Evolutionary conservation across 23 tunicate genomes (phyloP).

Genomic region (Ascidia mentula): DNA sequence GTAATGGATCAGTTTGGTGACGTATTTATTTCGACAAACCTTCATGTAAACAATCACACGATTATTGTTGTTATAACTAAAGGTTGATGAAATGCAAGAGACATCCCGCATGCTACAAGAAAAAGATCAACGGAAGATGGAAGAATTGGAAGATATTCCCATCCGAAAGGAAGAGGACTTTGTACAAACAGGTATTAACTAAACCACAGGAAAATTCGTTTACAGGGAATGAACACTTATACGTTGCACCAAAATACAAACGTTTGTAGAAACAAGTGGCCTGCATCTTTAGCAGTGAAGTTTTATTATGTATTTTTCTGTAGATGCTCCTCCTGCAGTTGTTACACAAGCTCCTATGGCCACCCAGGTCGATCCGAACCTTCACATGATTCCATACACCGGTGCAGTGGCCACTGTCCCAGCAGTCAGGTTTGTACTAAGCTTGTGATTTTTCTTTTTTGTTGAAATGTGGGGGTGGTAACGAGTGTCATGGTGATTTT

Average conservation of each 20-base stretch:
- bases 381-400: conserved; percentile 21
- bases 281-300: too few relatives aligned
- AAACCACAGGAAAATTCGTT: too few relatives aligned
- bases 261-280: too few relatives aligned
- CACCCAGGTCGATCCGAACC: conserved; percentile 13
- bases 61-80: too few relatives aligned
- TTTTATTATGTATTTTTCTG: background rate
- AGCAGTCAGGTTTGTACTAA: conserved; percentile 39
- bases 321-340: background rate
- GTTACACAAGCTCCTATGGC: conserved; percentile 9
- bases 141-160: background rate
- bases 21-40: too few relatives aligned
- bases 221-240: too few relatives aligned
- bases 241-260: too few relatives aligned
- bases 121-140: conserved; percentile 4
- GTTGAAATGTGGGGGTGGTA: too few relatives aligned
- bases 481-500: background rate
- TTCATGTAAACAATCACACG: too few relatives aligned
- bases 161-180: background rate
- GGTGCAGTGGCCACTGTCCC: conserved; percentile 32
- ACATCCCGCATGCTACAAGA: conserved; percentile 4
- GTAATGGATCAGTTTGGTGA: too few relatives aligned
- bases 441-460: too few relatives aligned
- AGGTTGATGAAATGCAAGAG: conserved; percentile 16
- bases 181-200: conserved; percentile 12